phyloP scores from a whole-genome alignment of 1,140 invertebrate species.

The Tribolium madens region DNA sequence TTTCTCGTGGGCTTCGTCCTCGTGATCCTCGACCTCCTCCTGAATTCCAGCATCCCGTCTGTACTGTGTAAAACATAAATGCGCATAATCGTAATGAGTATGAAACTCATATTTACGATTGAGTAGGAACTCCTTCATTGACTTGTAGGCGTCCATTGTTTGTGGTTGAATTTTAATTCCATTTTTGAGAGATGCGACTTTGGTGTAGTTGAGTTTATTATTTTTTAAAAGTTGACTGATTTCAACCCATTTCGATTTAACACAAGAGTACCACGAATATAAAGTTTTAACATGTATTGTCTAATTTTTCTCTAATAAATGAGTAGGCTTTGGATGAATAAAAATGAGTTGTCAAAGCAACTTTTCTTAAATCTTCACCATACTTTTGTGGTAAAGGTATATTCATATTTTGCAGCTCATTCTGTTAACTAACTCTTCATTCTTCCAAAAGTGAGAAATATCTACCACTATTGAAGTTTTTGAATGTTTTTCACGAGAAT shows the following conservation, averaged over 20 bases:
- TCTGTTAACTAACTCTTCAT: background rate
- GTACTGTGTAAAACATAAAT: background rate
- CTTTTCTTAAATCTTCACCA: background rate
- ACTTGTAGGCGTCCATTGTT: background rate
- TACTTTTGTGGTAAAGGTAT: background rate
- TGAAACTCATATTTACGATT: background rate
- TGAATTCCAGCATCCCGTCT: conserved; percentile 50
- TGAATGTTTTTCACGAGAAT: too few relatives aligned
- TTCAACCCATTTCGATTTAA: background rate
- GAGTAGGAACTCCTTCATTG: background rate
- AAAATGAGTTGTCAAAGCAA: conserved; percentile 43
- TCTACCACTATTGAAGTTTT: too few relatives aligned
- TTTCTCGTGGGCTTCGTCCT: conserved; percentile 51
- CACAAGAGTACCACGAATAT: conserved; percentile 41
- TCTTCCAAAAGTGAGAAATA: too few relatives aligned
- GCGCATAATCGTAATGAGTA: background rate
- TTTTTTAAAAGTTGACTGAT: background rate
- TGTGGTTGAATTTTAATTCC: background rate
- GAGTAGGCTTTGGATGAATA: background rate
- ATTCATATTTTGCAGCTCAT: background rate
- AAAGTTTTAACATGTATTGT: conserved; percentile 41
- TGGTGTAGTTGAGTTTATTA: background rate
- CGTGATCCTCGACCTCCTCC: conserved; percentile 55
- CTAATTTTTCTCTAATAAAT: conserved; percentile 43
- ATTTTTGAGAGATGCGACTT: background rate